Evolutionary conservation across 1,140 invertebrate species (phyloP).

Genomic region (Lepidurus couesii): DNA sequence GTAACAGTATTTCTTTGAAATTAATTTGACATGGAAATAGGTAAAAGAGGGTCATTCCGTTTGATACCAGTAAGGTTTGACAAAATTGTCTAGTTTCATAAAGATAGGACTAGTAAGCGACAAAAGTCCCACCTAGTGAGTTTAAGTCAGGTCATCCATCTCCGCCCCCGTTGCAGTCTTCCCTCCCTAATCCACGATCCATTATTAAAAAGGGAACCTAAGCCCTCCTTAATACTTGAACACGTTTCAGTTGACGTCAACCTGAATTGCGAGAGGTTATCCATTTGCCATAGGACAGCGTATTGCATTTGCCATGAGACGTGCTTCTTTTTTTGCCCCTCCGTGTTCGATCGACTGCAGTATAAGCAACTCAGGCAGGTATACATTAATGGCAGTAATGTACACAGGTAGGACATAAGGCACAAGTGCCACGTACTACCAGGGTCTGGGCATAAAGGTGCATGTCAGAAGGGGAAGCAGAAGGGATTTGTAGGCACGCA

Average conservation of each 20-base stretch:
- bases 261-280: neutral
- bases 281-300: neutral
- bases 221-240: neutral
- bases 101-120: too few relatives aligned
- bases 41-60: neutral
- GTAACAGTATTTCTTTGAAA: too few relatives aligned
- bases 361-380: neutral
- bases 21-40: neutral
- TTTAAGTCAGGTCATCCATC: neutral
- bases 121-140: too few relatives aligned
- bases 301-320: neutral
- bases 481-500: slow-evolving; percentile 15
- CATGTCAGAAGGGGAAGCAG: neutral
- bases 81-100: too few relatives aligned
- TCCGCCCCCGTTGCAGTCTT: neutral
- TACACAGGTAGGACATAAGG: slow-evolving; percentile 14
- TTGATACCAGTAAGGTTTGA: neutral
- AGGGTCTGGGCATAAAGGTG: neutral
- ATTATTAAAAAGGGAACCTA: neutral
- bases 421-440: slow-evolving; percentile 3
- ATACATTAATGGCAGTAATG: neutral
- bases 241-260: neutral
- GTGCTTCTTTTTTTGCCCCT: neutral
- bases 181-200: neutral
- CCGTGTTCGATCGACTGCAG: neutral